Percentiles rank a stretch among this genome's conserved stretches.
Evolutionary conservation across 2,888 invertebrate genomes (phyloP).

Genomic region (Actias luna): DNA sequence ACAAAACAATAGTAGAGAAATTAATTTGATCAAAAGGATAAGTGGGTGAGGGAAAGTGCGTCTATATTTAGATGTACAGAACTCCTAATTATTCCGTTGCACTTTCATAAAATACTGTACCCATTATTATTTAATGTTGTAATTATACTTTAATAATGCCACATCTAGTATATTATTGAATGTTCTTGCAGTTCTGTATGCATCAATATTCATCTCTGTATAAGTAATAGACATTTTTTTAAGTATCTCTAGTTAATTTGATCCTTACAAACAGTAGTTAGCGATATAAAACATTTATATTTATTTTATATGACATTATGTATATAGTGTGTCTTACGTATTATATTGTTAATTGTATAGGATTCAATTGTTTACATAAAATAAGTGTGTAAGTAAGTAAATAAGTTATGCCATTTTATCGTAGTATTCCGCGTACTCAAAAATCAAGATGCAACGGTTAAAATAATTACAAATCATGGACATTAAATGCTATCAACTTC

Average conservation of each 20-base stretch:
- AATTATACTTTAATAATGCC: neutral
- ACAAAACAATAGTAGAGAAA: conserved; percentile 31
- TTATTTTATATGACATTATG: no score
- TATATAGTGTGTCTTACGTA: no score
- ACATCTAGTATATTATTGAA: neutral
- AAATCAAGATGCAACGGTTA: conserved; percentile 18
- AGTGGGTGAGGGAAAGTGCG: conserved; percentile 62
- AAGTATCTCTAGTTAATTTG: no score
- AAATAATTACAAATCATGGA: conserved; percentile 18
- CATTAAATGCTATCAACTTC: conserved; percentile 21
- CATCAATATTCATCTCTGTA: neutral
- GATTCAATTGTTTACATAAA: neutral
- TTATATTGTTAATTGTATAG: no score
- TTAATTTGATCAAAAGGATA: conserved; percentile 40
- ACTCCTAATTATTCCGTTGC: conserved; percentile 33
- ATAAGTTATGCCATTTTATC: conserved; percentile 26
- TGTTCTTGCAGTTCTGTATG: neutral
- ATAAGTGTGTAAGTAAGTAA: neutral
- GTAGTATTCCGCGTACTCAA: conserved; percentile 24
- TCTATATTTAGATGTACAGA: conserved; percentile 47
- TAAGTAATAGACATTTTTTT: no score
- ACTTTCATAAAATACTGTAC: conserved; percentile 48
- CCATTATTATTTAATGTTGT: conserved; percentile 31
- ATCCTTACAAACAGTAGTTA: no score
- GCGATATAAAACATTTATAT: no score